These are phyloP conservation scores for Anguilla marmorata DNA, from an alignment of 2,797 vertebrate species.

Conservation along the genomic window DNA sequence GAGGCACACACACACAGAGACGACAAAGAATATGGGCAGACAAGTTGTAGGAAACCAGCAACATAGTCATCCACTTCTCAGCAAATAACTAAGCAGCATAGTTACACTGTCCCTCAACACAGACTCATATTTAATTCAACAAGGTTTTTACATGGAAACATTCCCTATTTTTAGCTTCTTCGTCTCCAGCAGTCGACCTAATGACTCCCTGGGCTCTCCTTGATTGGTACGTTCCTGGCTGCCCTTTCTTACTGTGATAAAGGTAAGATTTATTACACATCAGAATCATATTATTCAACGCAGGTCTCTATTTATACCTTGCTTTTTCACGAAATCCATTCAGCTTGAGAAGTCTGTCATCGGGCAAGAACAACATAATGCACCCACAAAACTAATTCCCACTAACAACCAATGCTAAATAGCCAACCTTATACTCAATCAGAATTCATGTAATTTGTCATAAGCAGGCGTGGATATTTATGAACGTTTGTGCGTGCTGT, in stretches of 20 bases:
- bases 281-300: not conserved
- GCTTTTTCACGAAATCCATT: not conserved
- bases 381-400: not conserved
- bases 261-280: not conserved
- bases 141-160: not conserved
- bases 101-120: not conserved
- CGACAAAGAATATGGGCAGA: not conserved
- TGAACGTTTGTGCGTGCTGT: not conserved
- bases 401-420: not conserved
- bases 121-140: constrained; percentile 12
- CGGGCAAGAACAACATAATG: not conserved
- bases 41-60: not conserved
- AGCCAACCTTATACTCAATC: not conserved
- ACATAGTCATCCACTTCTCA: not conserved
- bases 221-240: not conserved
- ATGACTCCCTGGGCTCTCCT: not conserved
- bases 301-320: not conserved
- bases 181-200: not conserved
- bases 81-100: not conserved
- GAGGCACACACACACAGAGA: not conserved
- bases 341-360: not conserved
- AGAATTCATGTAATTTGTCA: not conserved
- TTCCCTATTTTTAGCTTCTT: constrained; percentile 16
- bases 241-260: not conserved
- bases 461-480: not conserved